These are phyloP conservation scores for Lycopodina hypogea DNA, from an alignment of 37 sponge, comb jelly and placozoan species.

Conservation along the genomic window DNA sequence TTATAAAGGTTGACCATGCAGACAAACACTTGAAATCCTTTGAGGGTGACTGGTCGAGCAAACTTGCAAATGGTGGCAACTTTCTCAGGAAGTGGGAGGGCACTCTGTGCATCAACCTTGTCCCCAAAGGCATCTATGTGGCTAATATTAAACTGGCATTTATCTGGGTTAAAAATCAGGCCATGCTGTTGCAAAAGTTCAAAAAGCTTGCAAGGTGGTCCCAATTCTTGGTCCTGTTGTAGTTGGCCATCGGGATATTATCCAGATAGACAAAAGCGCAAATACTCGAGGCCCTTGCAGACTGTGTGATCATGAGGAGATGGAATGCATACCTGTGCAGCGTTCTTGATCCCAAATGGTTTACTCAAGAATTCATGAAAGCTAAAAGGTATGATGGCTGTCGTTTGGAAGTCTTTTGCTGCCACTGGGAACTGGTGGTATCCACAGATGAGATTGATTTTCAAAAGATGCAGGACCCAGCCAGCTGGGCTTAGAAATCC, in stretches of 20 bases:
- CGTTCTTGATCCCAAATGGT: slow-evolving; percentile 25
- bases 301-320: slow-evolving; percentile 33
- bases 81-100: neutral
- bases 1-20: too few relatives aligned
- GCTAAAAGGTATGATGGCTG: slow-evolving; percentile 8
- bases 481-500: slow-evolving; percentile 23
- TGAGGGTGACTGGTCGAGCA: too few relatives aligned
- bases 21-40: too few relatives aligned
- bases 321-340: neutral
- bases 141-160: neutral
- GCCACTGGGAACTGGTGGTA: slow-evolving; percentile 41
- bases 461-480: slow-evolving; percentile 5
- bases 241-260: too few relatives aligned
- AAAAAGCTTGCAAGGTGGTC: slow-evolving; percentile 35
- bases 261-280: too few relatives aligned
- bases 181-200: slow-evolving; percentile 25
- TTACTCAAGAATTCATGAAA: neutral
- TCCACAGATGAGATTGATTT: slow-evolving; percentile 1
- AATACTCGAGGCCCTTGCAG: neutral
- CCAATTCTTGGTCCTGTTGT: neutral
- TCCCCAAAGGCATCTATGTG: slow-evolving; percentile 40
- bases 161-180: slow-evolving; percentile 13
- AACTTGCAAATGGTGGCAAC: too few relatives aligned
- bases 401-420: slow-evolving; percentile 22
- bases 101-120: slow-evolving; percentile 11